Conservation (phyloP, 2,797 vertebrate genomes). For the Neomorphus geoffroyi region DNA sequence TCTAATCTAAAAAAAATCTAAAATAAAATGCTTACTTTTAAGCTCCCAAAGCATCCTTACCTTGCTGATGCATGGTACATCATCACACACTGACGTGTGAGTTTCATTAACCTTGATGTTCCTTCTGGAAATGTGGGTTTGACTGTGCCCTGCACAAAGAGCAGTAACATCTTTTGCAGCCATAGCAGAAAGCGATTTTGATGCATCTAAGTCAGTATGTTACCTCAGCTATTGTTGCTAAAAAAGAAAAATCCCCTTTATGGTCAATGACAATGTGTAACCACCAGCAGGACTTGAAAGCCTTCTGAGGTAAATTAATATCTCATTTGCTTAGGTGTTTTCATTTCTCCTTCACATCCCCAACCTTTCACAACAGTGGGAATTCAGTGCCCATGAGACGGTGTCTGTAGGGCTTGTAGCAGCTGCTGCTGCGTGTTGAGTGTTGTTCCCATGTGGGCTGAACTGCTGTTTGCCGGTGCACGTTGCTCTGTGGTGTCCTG, state of each 20-base stretch:
- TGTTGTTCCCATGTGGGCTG: not conserved
- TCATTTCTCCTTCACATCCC: not conserved
- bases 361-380: no score
- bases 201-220: rapidly evolving
- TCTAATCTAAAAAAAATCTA: not conserved
- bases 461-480: not conserved
- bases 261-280: not conserved
- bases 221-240: not conserved
- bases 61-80: not conserved
- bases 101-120: not conserved
- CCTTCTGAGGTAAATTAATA: not conserved
- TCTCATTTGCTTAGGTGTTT: not conserved
- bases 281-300: not conserved
- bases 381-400: no score
- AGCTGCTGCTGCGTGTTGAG: no score
- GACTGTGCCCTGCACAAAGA: not conserved
- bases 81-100: not conserved
- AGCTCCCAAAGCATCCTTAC: not conserved
- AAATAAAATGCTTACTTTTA: not conserved
- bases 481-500: not conserved
- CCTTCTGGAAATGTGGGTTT: not conserved
- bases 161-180: not conserved
- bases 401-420: not conserved
- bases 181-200: not conserved
- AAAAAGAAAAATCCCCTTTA: no score